Conservation (phyloP, 1,140 invertebrate genomes). For the Aphidius gifuensis region DNA sequence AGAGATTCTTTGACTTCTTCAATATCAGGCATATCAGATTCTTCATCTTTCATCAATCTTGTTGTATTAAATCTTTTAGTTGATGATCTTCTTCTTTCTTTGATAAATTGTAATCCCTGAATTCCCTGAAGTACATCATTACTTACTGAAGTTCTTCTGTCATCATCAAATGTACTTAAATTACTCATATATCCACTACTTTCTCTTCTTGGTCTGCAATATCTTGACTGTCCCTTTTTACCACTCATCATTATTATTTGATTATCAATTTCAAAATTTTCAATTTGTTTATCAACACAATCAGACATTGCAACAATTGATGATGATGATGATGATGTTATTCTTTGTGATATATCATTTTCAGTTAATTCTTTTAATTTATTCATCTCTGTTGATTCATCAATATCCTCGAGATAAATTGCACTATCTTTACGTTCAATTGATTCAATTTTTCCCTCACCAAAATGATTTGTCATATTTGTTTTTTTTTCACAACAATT, state of each 20-base stretch:
- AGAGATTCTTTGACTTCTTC: slow-evolving; percentile 35
- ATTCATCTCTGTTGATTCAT: slow-evolving; percentile 26
- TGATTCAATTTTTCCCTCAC: background rate
- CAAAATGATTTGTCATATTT: background rate
- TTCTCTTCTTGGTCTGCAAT: slow-evolving; percentile 36
- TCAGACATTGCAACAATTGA: no score
- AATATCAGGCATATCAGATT: slow-evolving; percentile 37
- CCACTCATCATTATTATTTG: background rate
- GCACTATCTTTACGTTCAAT: slow-evolving; percentile 19
- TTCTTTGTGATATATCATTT: background rate
- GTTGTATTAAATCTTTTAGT: slow-evolving; percentile 15
- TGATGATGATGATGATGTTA: background rate
- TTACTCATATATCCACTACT: slow-evolving; percentile 47
- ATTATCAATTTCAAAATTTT: background rate
- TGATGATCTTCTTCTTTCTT: slow-evolving; percentile 37
- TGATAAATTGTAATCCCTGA: background rate
- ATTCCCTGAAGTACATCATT: slow-evolving; percentile 30
- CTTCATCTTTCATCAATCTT: slow-evolving; percentile 18
- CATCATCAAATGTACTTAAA: slow-evolving; percentile 44
- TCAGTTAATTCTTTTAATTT: slow-evolving; percentile 10
- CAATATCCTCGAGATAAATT: slow-evolving; percentile 35
- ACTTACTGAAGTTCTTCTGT: slow-evolving; percentile 30
- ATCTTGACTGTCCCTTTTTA: background rate
- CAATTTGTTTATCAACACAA: background rate
- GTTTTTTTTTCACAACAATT: background rate